Conservation (phyloP, 2,888 invertebrate species). For the Phyllotreta cruciferae region DNA sequence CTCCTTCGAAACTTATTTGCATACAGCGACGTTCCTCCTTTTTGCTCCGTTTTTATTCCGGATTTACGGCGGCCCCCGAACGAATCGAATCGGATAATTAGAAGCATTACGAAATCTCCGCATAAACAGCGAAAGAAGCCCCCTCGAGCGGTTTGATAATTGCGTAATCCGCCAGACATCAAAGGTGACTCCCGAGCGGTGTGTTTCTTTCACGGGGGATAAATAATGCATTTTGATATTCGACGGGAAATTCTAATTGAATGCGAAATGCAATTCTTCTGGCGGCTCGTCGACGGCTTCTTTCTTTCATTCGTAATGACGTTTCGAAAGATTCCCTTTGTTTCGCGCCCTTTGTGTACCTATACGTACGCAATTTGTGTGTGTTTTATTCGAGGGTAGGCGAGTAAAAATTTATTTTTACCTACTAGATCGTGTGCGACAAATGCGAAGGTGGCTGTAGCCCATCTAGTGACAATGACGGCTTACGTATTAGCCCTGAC, state of each 20-base stretch:
- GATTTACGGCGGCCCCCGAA: conserved; percentile 60
- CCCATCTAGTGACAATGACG: conserved; percentile 55
- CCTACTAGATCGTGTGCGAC: too few species aligned
- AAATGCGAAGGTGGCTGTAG: conserved; percentile 44
- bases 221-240: conserved; percentile 49
- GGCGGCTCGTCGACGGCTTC: conserved; percentile 48
- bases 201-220: conserved; percentile 38
- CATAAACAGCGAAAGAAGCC: background rate
- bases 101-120: background rate
- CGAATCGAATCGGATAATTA: conserved; percentile 19
- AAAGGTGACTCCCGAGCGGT: conserved; percentile 29
- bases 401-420: too few species aligned
- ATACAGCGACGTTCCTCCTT: conserved; percentile 58
- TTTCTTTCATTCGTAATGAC: conserved; percentile 46
- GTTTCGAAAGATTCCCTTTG: conserved; percentile 39
- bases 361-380: background rate
- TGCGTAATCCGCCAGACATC: conserved; percentile 29
- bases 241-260: conserved; percentile 52
- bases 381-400: background rate
- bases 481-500: conserved; percentile 55
- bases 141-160: conserved; percentile 21
- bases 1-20: conserved; percentile 56
- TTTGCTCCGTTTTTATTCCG: conserved; percentile 55
- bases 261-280: conserved; percentile 54
- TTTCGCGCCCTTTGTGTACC: conserved; percentile 4